A percentile compares a stretch with the other conserved stretches of the same genome.
phyloP scores from a whole-genome alignment of 2,888 invertebrate species.

The Rhogogaster chlorosoma region DNA sequence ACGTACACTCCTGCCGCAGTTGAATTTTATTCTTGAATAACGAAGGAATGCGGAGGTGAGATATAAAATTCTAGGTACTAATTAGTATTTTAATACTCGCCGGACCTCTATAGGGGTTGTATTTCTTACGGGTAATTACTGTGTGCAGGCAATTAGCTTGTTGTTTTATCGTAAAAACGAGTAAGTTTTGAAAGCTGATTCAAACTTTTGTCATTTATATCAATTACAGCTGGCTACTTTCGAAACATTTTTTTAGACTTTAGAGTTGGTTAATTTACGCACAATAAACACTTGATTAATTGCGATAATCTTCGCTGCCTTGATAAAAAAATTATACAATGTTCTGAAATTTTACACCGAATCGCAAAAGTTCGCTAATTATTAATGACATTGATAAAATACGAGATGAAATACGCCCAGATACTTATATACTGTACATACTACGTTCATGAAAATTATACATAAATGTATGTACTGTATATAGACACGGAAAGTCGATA shows the following conservation, averaged over 20 bases:
- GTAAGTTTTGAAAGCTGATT: neutral
- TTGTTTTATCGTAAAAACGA: neutral
- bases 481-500: neutral
- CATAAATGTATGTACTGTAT: too few relatives aligned
- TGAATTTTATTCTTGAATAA: neutral
- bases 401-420: neutral
- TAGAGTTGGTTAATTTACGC: neutral
- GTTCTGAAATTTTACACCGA: neutral
- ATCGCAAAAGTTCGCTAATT: neutral
- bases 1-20: neutral
- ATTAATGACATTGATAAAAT: too few relatives aligned
- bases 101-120: neutral
- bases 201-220: conserved; percentile 34
- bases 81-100: neutral
- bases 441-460: neutral
- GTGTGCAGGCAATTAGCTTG: neutral
- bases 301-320: too few relatives aligned
- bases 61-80: neutral
- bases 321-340: neutral
- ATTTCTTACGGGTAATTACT: neutral
- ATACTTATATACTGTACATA: neutral
- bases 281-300: too few relatives aligned
- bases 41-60: neutral
- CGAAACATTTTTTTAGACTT: neutral
- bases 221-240: neutral